Percentiles rank a stretch among this genome's conserved stretches.
Evolutionary conservation across 2,113 vertebrate genomes (phyloP).

Genomic region (Romanogobio albipinnatus): DNA sequence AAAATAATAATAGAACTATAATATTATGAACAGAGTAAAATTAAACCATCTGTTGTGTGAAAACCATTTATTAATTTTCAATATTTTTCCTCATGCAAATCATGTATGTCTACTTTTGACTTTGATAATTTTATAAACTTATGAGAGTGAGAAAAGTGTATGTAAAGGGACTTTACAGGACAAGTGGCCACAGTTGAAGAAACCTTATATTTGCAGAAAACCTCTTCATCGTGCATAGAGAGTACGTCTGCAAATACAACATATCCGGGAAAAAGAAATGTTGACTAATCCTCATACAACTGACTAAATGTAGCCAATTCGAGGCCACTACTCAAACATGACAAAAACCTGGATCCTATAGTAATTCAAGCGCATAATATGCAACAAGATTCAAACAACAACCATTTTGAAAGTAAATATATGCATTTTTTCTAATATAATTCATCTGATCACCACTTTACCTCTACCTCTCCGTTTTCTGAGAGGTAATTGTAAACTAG

Average conservation of each 20-base stretch:
- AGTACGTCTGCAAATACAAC: constrained; percentile 19
- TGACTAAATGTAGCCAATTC: neutral
- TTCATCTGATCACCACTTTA: neutral
- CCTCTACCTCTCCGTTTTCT: no score
- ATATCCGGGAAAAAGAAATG: neutral
- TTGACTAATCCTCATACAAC: neutral
- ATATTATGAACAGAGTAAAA: neutral
- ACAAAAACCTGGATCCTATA: neutral
- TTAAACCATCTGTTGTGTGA: neutral
- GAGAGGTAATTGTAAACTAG: neutral
- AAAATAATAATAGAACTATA: neutral
- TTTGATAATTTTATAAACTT: no score
- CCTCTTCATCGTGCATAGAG: constrained; percentile 7
- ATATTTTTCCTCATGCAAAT: neutral
- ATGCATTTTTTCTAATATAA: neutral
- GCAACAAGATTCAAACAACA: neutral
- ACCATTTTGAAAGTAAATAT: neutral
- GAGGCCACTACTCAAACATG: neutral
- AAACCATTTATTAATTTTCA: no score
- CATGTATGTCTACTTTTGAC: no score
- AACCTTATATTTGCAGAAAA: constrained; percentile 37
- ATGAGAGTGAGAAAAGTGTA: neutral
- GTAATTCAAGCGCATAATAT: neutral
- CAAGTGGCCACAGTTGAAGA: constrained; percentile 22
- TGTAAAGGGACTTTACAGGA: neutral